These are phyloP conservation scores for Salarias fasciatus DNA, from an alignment of 2,797 vertebrate species.

Conservation along the genomic window DNA sequence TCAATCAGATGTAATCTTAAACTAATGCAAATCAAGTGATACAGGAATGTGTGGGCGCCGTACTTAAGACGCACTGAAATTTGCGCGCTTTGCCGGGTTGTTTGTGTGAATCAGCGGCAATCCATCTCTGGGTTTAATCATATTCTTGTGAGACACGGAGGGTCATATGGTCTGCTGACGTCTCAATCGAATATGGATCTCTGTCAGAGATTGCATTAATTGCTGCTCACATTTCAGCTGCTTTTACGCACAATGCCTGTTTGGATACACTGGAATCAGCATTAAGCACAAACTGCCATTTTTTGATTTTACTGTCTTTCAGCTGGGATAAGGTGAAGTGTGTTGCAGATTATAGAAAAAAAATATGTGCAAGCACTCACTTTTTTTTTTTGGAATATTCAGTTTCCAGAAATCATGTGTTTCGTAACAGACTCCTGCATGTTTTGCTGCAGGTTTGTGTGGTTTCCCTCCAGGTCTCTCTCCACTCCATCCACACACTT, in stretches of 20 bases:
- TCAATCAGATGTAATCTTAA: constrained; percentile 17
- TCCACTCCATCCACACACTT: constrained; percentile 25
- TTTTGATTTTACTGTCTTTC: constrained; percentile 3
- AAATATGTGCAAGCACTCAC: not conserved
- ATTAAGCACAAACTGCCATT: not conserved
- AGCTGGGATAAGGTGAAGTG: not conserved
- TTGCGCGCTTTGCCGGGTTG: not conserved
- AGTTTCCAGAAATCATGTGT: too few relatives aligned
- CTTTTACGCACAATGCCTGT: constrained; percentile 4
- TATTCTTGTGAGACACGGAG: constrained; percentile 43
- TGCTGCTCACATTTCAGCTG: constrained; percentile 37
- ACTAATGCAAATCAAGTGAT: constrained; percentile 14
- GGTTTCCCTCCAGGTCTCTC: constrained; percentile 23
- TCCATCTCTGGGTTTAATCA: constrained; percentile 29
- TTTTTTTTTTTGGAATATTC: too few relatives aligned
- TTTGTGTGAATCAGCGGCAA: constrained; percentile 7
- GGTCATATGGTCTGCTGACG: constrained; percentile 47
- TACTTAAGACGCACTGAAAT: constrained; percentile 1
- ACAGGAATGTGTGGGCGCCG: not conserved
- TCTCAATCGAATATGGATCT: constrained; percentile 46
- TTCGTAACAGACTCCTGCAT: not conserved
- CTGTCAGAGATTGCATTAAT: constrained; percentile 39
- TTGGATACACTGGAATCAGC: constrained; percentile 4
- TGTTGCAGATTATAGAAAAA: not conserved
- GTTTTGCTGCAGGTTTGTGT: constrained; percentile 25